Evolutionary conservation across 2,888 invertebrate species (phyloP).

Genomic region (Lepidochrysops patricia): DNA sequence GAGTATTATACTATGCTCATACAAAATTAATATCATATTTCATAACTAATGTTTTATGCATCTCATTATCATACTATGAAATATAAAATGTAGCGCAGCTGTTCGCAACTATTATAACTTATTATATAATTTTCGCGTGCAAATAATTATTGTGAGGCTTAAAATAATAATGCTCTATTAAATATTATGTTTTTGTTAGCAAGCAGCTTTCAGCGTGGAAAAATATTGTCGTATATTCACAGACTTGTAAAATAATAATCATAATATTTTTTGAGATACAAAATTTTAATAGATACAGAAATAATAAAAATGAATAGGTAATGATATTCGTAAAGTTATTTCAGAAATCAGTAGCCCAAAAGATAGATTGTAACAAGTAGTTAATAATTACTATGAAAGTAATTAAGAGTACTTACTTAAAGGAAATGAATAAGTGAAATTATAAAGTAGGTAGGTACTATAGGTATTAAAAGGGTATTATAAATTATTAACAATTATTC

Average conservation of each 20-base stretch:
- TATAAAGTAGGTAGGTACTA: no score
- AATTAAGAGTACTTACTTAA: no score
- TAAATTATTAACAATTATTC: no score
- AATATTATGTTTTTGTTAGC: neutral
- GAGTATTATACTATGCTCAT: neutral
- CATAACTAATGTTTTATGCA: neutral
- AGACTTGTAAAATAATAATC: neutral
- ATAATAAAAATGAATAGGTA: no score
- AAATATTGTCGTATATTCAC: slow-evolving; percentile 4
- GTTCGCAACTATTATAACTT: neutral
- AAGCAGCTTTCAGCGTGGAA: neutral
- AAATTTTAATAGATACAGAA: no score
- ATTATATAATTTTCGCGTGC: neutral
- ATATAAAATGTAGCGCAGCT: slow-evolving; percentile 2
- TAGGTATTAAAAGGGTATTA: no score
- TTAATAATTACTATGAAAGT: no score
- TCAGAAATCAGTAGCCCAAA: no score
- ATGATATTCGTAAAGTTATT: no score
- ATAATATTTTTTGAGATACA: neutral
- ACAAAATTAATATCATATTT: neutral
- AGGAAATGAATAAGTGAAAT: no score
- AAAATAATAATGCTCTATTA: neutral
- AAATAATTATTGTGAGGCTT: neutral
- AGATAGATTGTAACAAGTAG: no score
- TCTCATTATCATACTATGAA: slow-evolving; percentile 1